Evolutionary conservation across 2,113 vertebrate species (phyloP).

Genomic region (Rhinoderma darwinii): DNA sequence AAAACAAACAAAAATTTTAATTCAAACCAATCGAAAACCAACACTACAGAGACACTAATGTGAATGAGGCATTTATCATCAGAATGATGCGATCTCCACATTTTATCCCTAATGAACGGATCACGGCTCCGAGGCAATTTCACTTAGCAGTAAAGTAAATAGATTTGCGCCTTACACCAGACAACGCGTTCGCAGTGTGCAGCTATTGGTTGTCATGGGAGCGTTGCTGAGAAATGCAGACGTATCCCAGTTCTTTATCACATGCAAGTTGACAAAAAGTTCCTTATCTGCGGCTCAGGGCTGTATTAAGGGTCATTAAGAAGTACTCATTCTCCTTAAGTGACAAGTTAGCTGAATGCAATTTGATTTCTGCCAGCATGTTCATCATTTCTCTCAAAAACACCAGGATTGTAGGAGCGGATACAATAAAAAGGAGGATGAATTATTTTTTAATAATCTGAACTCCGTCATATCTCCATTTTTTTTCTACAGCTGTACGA

Average conservation of each 20-base stretch:
- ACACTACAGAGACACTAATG: too few relatives aligned
- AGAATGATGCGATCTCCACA: constrained; percentile 66
- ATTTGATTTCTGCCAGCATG: background rate
- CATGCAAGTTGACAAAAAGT: constrained; percentile 35
- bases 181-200: constrained; percentile 69
- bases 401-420: background rate
- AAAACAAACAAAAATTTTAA: too few relatives aligned
- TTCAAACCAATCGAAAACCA: too few relatives aligned
- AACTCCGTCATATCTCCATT: background rate
- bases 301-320: constrained; percentile 17
- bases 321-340: constrained; percentile 2
- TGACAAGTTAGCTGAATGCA: background rate
- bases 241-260: constrained; percentile 74
- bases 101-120: constrained; percentile 66
- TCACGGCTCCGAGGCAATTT: constrained; percentile 67
- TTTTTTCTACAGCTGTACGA: background rate
- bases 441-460: background rate
- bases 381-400: background rate
- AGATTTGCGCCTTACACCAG: constrained; percentile 64
- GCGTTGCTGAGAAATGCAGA: constrained; percentile 78
- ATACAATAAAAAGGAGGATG: background rate
- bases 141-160: constrained; percentile 73
- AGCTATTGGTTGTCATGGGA: constrained; percentile 66
- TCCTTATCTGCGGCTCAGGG: background rate
- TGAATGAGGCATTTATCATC: constrained; percentile 68